Evolutionary conservation across 2,888 invertebrate genomes (phyloP).

Genomic region (Leptopilina syphax): DNA sequence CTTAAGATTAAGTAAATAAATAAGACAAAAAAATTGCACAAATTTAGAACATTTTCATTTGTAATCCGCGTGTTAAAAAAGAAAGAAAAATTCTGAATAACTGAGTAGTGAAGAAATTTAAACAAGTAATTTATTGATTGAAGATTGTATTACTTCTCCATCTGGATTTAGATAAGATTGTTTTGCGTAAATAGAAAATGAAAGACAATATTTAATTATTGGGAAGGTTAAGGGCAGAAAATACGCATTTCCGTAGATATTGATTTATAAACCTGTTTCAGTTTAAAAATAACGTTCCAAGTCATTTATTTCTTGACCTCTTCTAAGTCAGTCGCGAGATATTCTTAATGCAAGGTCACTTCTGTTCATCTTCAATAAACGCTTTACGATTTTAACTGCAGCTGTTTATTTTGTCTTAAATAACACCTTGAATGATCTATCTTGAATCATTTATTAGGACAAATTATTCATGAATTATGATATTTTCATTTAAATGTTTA

Average conservation of each 20-base stretch:
- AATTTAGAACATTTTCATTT: too few relatives aligned
- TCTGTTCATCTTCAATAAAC: constrained; percentile 20
- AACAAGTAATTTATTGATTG: too few relatives aligned
- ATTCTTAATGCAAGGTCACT: constrained; percentile 42
- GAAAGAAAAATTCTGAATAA: too few relatives aligned
- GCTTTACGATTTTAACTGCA: constrained; percentile 1
- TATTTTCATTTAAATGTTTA: constrained; percentile 3
- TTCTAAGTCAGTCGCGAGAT: constrained; percentile 33
- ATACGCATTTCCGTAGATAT: constrained; percentile 22
- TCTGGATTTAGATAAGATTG: constrained; percentile 1
- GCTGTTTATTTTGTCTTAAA: constrained; percentile 12
- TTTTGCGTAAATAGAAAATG: not conserved
- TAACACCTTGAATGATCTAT: constrained; percentile 24
- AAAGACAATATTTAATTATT: constrained; percentile 7
- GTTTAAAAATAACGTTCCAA: constrained; percentile 39
- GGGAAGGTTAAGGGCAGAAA: constrained; percentile 39
- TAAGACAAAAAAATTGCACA: too few relatives aligned
- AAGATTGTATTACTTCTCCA: not conserved
- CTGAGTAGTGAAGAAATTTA: too few relatives aligned
- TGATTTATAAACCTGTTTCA: constrained; percentile 28
- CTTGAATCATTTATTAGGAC: not conserved
- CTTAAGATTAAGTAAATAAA: too few relatives aligned
- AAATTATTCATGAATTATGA: constrained; percentile 24
- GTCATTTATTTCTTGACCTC: constrained; percentile 46
- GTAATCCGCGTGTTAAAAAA: too few relatives aligned